These are phyloP conservation scores for Metopia argyrocephala DNA, from an alignment of 2,888 invertebrate species.

Conservation along the genomic window DNA sequence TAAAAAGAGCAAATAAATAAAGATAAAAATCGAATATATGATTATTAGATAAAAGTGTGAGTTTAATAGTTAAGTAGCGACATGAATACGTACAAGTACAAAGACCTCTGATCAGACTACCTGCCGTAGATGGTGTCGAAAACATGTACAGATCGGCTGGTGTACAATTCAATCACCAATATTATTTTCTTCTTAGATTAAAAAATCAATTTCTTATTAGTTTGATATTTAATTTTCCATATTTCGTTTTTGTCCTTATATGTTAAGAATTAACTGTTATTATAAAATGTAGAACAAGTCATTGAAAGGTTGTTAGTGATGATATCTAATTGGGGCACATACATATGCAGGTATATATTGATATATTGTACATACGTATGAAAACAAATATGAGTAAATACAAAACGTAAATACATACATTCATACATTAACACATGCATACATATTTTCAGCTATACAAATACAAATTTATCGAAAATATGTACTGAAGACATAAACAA, in stretches of 20 bases:
- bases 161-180: too few relatives aligned
- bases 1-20: too few relatives aligned
- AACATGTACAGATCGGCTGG: not conserved
- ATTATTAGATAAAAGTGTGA: too few relatives aligned
- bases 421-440: not conserved
- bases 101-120: too few relatives aligned
- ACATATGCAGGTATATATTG: not conserved
- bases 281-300: not conserved
- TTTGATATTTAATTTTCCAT: too few relatives aligned
- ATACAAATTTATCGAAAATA: too few relatives aligned
- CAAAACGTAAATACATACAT: not conserved
- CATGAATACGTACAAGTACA: too few relatives aligned
- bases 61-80: too few relatives aligned
- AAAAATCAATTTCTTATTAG: too few relatives aligned
- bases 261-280: not conserved
- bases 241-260: not conserved
- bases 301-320: conserved; percentile 25
- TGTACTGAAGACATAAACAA: too few relatives aligned
- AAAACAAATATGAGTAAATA: not conserved
- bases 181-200: too few relatives aligned
- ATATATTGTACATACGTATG: not conserved
- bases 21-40: too few relatives aligned
- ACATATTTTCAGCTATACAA: not conserved
- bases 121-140: not conserved
- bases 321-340: conserved; percentile 34